phyloP scores from a whole-genome alignment of 2,888 invertebrate species.

The Siphonodentalium dalli region DNA sequence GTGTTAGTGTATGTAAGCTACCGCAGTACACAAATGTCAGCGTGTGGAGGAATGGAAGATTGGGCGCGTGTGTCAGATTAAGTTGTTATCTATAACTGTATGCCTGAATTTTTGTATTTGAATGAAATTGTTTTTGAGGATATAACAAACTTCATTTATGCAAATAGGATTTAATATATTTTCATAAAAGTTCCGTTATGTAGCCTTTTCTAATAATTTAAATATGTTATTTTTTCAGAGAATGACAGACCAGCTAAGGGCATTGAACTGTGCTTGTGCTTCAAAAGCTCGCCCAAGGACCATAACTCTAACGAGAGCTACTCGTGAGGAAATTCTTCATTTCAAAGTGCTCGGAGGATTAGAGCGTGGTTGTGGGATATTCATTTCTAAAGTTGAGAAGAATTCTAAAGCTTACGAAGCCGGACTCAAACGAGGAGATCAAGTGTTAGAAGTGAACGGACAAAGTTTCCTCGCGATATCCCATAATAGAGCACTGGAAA shows the following conservation, averaged over 20 bases:
- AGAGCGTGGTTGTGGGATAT: constrained; percentile 91
- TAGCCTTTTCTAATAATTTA: too few species aligned
- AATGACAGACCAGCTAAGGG: constrained; percentile 74
- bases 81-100: too few species aligned
- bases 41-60: too few species aligned
- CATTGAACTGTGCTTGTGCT: constrained; percentile 92
- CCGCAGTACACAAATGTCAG: too few species aligned
- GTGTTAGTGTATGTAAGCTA: too few species aligned
- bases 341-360: constrained; percentile 94
- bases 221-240: constrained; percentile 66
- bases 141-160: too few species aligned
- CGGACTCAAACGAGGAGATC: constrained; percentile 95
- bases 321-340: constrained; percentile 88
- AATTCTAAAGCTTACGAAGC: constrained; percentile 94
- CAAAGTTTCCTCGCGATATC: constrained; percentile 94
- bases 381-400: constrained; percentile 91
- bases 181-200: too few species aligned
- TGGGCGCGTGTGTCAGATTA: too few species aligned
- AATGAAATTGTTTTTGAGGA: too few species aligned
- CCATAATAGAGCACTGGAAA: constrained; percentile 89
- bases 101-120: too few species aligned
- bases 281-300: constrained; percentile 93
- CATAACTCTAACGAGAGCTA: constrained; percentile 89
- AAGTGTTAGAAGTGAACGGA: constrained; percentile 92
- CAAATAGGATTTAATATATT: too few species aligned